Evolutionary conservation across 2,113 vertebrate genomes (phyloP), one percentile per base, ranked within the genome.

Genomic region (Manacus vitellinus): DNA sequence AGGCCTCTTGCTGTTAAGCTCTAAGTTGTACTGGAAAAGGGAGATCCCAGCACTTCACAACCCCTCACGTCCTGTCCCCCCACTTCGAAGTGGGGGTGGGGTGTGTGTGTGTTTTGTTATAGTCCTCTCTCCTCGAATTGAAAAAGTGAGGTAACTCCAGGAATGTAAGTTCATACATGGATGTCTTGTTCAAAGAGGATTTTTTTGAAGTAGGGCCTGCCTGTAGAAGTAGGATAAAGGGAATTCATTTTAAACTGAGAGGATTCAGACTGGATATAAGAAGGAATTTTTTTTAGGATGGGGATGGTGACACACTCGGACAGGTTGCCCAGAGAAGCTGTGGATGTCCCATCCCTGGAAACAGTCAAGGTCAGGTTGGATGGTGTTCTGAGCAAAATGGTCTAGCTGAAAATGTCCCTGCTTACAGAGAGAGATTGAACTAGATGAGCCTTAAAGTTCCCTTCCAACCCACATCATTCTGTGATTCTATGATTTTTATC

Each of bases 341-440:
- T 52, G 13, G 77, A 51, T 47, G 14, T 6, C 18, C 28, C 15
- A 27, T 11, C 31, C 14, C n/a, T 19, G 7, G 27, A 61, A 74
- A 55, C 3, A 15, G 12, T 33, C 16, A 46, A 54, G 15, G 21
- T 30, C 14, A 0, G 0, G 3, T 23, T 65, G 66, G 15, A 39
- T 0, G 0, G 7, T 8, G 3, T 25, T 71, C 8, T 56, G 41
- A 46, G 14, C 3, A 63, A 67, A 43, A 20, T 25, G 9, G 16
- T 67, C 9, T 12, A 14, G 31, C 22, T 39, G 31, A 61, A 70
- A 63, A 33, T 49, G 7, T 33, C 9, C 25, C 10, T 63, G 25
- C 13, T 41, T 2, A 41, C 3, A 23, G 30, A 13, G 31, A 3
- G 2, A 31, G 1, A 1, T 3, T 67, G 31, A 54, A 58, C 17